These are phyloP conservation scores for Drosophila nebulosa DNA, from an alignment of 1,140 invertebrate genomes.

Conservation along the genomic window DNA sequence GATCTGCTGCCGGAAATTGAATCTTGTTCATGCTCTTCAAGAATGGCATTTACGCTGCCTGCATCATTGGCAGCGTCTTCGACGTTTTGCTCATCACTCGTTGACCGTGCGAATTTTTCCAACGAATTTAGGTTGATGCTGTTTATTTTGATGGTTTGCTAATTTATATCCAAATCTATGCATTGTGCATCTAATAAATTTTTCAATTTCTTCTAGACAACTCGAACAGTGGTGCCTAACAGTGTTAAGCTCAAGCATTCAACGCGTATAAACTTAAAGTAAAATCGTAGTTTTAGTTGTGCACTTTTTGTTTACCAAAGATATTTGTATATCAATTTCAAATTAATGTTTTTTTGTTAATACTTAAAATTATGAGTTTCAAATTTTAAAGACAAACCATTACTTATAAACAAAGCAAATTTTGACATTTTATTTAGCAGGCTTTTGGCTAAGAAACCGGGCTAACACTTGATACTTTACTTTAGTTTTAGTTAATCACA, in stretches of 20 bases:
- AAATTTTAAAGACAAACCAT: too few species aligned
- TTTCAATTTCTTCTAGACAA: background rate
- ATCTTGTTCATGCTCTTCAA: slow-evolving; percentile 9
- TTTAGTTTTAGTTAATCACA: too few species aligned
- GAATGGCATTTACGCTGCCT: slow-evolving; percentile 21
- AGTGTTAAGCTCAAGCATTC: too few species aligned
- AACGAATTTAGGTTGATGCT: slow-evolving; percentile 46
- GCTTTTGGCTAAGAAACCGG: too few species aligned
- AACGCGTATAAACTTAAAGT: too few species aligned
- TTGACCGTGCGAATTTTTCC: slow-evolving; percentile 56
- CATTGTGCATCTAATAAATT: slow-evolving; percentile 19
- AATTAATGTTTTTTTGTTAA: too few species aligned
- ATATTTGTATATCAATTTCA: background rate
- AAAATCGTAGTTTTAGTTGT: too few species aligned
- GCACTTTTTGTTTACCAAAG: background rate
- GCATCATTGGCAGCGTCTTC: slow-evolving; percentile 34
- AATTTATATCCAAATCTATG: slow-evolving; percentile 29
- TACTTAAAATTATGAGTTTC: too few species aligned
- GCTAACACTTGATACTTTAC: too few species aligned
- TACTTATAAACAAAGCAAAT: too few species aligned
- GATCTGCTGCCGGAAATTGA: slow-evolving; percentile 28
- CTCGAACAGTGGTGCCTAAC: background rate
- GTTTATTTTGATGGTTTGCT: slow-evolving; percentile 28
- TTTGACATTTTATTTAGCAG: too few species aligned
- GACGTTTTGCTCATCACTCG: slow-evolving; percentile 23